phyloP scores from a whole-genome alignment of 2,113 vertebrate species.

The Peromyscus polionotus region DNA sequence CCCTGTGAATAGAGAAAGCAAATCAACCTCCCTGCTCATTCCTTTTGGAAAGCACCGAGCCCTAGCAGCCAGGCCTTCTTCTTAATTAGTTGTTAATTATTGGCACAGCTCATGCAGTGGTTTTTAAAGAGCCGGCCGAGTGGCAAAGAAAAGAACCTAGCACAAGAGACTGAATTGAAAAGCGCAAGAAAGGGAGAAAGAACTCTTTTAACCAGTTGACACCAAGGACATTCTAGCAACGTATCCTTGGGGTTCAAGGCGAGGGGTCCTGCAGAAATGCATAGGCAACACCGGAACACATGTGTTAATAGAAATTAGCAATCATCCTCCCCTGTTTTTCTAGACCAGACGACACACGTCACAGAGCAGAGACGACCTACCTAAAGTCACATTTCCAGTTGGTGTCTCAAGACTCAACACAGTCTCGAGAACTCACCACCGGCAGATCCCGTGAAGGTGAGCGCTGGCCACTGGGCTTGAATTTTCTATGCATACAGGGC shows the following conservation, averaged over 20 bases:
- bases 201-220: conserved; percentile 61
- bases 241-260: not conserved
- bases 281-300: not conserved
- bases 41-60: conserved; percentile 68
- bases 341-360: not conserved
- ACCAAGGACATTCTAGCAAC: conserved; percentile 68
- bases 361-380: not conserved
- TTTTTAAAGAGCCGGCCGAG: conserved; percentile 72
- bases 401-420: not conserved
- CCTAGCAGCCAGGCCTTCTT: conserved; percentile 67
- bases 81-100: conserved; percentile 82
- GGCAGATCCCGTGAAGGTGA: not conserved
- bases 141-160: conserved; percentile 61
- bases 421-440: not conserved
- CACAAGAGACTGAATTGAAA: conserved; percentile 55
- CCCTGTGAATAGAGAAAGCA: conserved; percentile 62
- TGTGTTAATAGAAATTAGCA: not conserved
- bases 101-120: conserved; percentile 71
- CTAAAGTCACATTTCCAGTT: not conserved
- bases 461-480: not conserved
- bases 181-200: not conserved
- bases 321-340: not conserved
- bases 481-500: too few relatives aligned
- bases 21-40: conserved; percentile 64
- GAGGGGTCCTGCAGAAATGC: not conserved